A percentile compares a stretch with the other conserved stretches of the same genome.
These are phyloP conservation scores for Daktulosphaira vitifoliae DNA, from an alignment of 1,140 invertebrate species.

Conservation along the genomic window DNA sequence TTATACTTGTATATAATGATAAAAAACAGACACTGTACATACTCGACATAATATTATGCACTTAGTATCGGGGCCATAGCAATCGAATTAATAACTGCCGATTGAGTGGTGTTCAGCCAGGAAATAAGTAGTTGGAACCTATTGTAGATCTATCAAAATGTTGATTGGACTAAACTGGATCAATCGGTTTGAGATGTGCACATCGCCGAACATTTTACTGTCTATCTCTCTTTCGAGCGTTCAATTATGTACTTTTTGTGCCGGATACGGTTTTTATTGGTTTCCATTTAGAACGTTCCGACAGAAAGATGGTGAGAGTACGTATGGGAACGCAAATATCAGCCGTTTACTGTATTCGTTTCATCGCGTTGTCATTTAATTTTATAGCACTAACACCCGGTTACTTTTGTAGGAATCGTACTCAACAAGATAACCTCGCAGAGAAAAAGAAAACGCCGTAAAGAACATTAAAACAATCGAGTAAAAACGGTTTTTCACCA, in stretches of 20 bases:
- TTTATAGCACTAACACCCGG: slow-evolving; percentile 6
- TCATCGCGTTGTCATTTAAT: slow-evolving; percentile 16
- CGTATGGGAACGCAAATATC: background rate
- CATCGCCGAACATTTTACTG: no score
- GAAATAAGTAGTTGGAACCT: slow-evolving; percentile 31
- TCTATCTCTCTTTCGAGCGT: no score
- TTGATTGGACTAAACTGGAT: slow-evolving; percentile 32
- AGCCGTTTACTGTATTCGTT: no score
- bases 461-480: background rate
- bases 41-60: no score
- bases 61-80: slow-evolving; percentile 9
- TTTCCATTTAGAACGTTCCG: slow-evolving; percentile 8
- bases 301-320: no score
- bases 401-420: background rate
- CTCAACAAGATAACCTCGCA: background rate
- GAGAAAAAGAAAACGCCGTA: background rate
- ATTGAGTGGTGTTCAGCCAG: slow-evolving; percentile 7
- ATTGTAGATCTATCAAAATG: slow-evolving; percentile 28
- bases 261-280: slow-evolving; percentile 32
- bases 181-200: background rate
- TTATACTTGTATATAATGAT: no score
- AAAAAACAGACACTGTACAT: no score
- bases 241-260: background rate
- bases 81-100: slow-evolving; percentile 26
- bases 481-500: slow-evolving; percentile 11